Evolutionary conservation across 2,797 vertebrate species (phyloP).

Genomic region (Nannoperca australis): DNA sequence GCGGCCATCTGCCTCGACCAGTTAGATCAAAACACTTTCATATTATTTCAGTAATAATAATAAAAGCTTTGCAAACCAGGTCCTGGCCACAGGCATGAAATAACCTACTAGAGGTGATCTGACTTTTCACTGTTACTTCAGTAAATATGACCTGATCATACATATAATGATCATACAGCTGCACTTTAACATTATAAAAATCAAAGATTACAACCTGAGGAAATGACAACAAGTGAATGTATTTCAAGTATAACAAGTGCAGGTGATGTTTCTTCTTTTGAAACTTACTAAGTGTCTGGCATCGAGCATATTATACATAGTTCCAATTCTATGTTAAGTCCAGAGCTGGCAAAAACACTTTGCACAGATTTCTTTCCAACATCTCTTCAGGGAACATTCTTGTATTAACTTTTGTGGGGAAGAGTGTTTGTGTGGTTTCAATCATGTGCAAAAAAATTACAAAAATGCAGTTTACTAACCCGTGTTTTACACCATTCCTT

Average conservation of each 20-base stretch:
- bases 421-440: background rate
- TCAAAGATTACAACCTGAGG: background rate
- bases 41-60: background rate
- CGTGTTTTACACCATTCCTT: background rate
- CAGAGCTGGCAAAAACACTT: slow-evolving; percentile 12
- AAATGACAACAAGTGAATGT: background rate
- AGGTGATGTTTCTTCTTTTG: slow-evolving; percentile 5
- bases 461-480: accelerated
- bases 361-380: slow-evolving; percentile 16
- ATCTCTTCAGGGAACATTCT: slow-evolving; percentile 9
- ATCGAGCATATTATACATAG: background rate
- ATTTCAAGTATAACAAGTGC: background rate
- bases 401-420: background rate
- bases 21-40: background rate
- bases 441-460: background rate
- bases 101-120: background rate
- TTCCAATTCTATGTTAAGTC: slow-evolving; percentile 3
- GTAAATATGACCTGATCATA: background rate
- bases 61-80: background rate
- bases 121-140: background rate
- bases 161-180: background rate
- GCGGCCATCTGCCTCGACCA: too few relatives aligned
- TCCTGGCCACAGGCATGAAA: background rate
- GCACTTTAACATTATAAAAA: background rate
- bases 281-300: slow-evolving; percentile 3